A percentile compares a stretch with the other conserved stretches of the same genome.
phyloP scores from a whole-genome alignment of 2,888 invertebrate genomes.

The Ormia ochracea region DNA sequence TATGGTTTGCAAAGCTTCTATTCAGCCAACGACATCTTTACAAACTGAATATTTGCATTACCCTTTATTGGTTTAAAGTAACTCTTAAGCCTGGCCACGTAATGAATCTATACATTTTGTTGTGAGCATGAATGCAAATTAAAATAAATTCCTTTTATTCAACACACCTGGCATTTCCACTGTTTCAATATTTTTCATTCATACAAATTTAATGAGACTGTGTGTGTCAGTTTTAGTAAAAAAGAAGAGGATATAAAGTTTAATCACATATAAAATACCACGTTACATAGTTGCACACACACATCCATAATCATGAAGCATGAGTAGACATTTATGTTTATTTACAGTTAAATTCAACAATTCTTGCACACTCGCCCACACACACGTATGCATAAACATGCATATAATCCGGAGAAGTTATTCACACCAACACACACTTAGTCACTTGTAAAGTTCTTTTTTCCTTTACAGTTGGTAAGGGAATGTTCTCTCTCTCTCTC shows the following conservation, averaged over 20 bases:
- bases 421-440: background rate
- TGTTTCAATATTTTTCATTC: background rate
- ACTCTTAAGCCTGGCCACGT: background rate
- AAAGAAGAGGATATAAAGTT: too few species aligned
- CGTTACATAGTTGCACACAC: background rate
- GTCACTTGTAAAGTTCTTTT: background rate
- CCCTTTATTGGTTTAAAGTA: background rate
- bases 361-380: too few species aligned
- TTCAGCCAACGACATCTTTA: too few species aligned
- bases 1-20: too few species aligned
- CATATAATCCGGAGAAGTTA: background rate
- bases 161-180: slow-evolving; percentile 39
- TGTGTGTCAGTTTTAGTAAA: slow-evolving; percentile 44
- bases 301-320: background rate
- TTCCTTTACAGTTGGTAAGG: background rate
- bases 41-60: too few species aligned
- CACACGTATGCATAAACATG: background rate
- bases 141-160: slow-evolving; percentile 3
- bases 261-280: slow-evolving; percentile 62
- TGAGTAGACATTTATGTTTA: slow-evolving; percentile 13
- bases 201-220: slow-evolving; percentile 8
- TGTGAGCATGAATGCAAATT: background rate
- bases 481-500: too few species aligned
- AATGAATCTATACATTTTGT: background rate
- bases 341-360: slow-evolving; percentile 14